Base-by-base conservation (phyloP, 2,113 vertebrate genomes). In the Varanus salvator region DNA sequence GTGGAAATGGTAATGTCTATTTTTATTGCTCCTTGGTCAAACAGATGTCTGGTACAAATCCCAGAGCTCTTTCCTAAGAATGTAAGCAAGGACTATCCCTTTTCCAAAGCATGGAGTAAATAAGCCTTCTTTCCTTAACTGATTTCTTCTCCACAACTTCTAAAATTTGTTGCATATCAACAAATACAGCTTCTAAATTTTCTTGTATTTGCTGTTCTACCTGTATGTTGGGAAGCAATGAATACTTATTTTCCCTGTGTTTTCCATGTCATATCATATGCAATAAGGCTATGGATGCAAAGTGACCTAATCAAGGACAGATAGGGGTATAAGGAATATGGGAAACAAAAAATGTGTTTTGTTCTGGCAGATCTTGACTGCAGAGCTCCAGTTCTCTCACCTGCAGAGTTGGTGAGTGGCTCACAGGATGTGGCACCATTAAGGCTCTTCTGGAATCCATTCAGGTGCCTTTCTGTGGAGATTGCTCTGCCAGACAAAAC, bases 391-490 rank as follows among this genome's bases (percentile, higher is more conserved):
- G 17, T 86, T 88, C 77, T 95, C 96, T 97, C 57, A 97, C 97
- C 97, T 97, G 95, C 86, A 78, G 97, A 94, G 88, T 92, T 95
- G 90, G 93, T 75, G 78, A 93, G 75, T 92, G 95, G 93, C 89
- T 96, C 92, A 87, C 92, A 95, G 86, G 95, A 90, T 77, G 84
- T 66, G 84, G 95, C 84, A 60, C 91, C 80, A 17, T 87, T 91
- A 92, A 96, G 94, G 93, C 87, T 94, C 93, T 91, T 95, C 95
- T 96, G 96, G 90, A 97, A 95, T 94, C 91, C 91, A 0, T 93
- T 95, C 92, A 91, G 94, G 78, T 97, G 96, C 90, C 94, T 96
- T 93, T 97, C 97, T 80, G 80, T 1, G 9, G 95, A 94, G 83
- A 91, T 84, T 77, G 91, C 93, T 92, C 96, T 97, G 93, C 89